Evolutionary conservation across 2,888 invertebrate species (phyloP), one percentile per base, ranked within the genome.

Genomic region (Lapara coniferarum): DNA sequence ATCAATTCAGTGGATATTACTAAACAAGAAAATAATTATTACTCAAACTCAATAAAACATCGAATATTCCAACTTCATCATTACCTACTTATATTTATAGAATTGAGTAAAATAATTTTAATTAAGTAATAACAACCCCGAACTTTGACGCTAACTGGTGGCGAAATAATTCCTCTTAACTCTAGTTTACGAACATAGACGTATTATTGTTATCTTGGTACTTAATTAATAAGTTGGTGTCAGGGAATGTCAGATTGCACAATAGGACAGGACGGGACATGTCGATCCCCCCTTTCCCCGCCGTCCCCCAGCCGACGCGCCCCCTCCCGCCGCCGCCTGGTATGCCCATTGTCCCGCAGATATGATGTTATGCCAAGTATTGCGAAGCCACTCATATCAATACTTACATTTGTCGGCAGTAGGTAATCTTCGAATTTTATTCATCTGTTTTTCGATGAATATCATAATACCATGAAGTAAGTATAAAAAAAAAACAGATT

Each of bases 291-390:
- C 63, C 19, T 2, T 25, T 25, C 63, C 12, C 56, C 73, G 77
- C 71, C 71, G 77, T 73, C 78, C 70, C 75, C 74, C 72, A 63
- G 71, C 73, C 74, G 74, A 12, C 10, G 71, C 71, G 72, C 73
- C 76, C 77, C 79, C 75, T 69, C 76, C 74, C 75, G 77, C 78
- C 77, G 79, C 81, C 77, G 82, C 75, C 82, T 86, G 89, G 91
- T 89, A 91, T 90, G 91, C 85, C 90, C 89, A 90, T 91, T 91
- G 91, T 91, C 89, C 89, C 88, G 84, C 79, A 85, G 86, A 88
- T 87, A 88, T 87, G 84, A 89, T 89, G 86, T 87, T 89, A 87
- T 85, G 85, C 84, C 63, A 63, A 63, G 86, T 88, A 89, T 85
- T 83, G 85, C 85, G 83, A 82, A 85, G 85, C 63, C 63, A 63